Evolutionary conservation across 2,113 vertebrate species (phyloP).

Genomic region (Sceloporus tristichus): DNA sequence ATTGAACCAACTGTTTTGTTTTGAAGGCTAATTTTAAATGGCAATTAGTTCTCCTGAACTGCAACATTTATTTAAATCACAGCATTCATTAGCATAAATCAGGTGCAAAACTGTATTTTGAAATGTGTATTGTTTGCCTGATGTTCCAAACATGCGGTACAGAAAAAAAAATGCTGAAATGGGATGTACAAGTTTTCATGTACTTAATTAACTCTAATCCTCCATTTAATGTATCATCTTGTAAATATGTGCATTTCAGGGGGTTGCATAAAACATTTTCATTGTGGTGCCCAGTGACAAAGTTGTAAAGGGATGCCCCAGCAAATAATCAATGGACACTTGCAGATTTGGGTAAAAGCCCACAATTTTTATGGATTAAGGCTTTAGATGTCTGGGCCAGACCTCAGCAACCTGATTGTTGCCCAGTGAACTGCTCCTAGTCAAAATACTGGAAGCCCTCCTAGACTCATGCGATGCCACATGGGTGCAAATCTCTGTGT

Average conservation of each 20-base stretch:
- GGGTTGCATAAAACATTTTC: constrained; percentile 45
- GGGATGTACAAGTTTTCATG: constrained; percentile 66
- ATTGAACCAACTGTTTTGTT: constrained; percentile 65
- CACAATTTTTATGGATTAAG: too few relatives aligned
- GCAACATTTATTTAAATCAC: constrained; percentile 66
- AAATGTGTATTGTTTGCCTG: constrained; percentile 37
- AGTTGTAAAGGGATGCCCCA: background rate
- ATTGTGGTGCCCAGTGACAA: background rate
- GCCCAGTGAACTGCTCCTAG: too few relatives aligned
- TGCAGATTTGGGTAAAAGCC: too few relatives aligned
- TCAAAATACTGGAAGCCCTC: too few relatives aligned
- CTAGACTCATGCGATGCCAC: too few relatives aligned
- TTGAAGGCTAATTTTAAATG: constrained; percentile 71
- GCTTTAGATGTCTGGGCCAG: too few relatives aligned
- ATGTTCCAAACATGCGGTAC: constrained; percentile 35
- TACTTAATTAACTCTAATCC: constrained; percentile 70
- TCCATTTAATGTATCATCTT: constrained; percentile 67
- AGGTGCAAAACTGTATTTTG: constrained; percentile 62
- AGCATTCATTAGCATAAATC: constrained; percentile 64
- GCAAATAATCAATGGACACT: too few relatives aligned
- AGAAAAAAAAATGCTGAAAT: constrained; percentile 69
- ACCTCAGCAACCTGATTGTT: too few relatives aligned
- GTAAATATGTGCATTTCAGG: constrained; percentile 48
- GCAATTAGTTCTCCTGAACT: constrained; percentile 62
- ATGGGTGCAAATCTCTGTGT: too few relatives aligned